Base-by-base conservation (phyloP, 2,888 invertebrate genomes). In the Catocala sponsa region DNA sequence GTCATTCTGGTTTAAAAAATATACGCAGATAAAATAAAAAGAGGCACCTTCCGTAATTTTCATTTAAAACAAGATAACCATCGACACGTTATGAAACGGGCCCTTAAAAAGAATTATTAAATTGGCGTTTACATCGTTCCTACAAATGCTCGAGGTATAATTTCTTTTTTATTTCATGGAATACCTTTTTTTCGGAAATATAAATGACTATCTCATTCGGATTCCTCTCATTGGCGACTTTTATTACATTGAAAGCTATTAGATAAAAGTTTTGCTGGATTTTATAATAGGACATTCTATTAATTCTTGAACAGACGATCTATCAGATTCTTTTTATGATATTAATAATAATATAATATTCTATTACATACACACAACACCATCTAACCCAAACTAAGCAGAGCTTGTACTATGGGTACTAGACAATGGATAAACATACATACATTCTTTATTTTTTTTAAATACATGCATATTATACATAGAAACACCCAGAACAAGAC, bases 51-150 rank as follows among this genome's bases (percentile, higher is more conserved):
- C 42, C 52, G 55, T 47, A 65, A 65, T 74, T 74, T 59, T 74
- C 49, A 71, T 71, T 74, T 66, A 61, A 68, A 71, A 64, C 55
- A 59, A 64, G 67, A 77, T 70, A 74, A 44, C 41, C 63, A 72
- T 70, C 64, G 59, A 54, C 66, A 67, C 70, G 71, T 70, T 65
- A 65, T 71, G 61, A 65, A 75, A 60, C 48, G 61, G 54, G 59
- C 58, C 52, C 63, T 74, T 70, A 56, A 58, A 69, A 65, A 70
- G 69, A 78, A 75, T 70, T 15, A 70, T 72, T 66, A 74, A 76
- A 78, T 69, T 72, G 67, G 67, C 65, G 70, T 73, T 71, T 59
- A 74, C 60, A 56, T 65, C 56, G 55, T 63, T 68, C 54, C 65
- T 53, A 61, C 53, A 58, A 64, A 65, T 63, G 63, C 62, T 63